Evolutionary conservation across 2,888 invertebrate species (phyloP).

Genomic region (Acrobasis repandana): DNA sequence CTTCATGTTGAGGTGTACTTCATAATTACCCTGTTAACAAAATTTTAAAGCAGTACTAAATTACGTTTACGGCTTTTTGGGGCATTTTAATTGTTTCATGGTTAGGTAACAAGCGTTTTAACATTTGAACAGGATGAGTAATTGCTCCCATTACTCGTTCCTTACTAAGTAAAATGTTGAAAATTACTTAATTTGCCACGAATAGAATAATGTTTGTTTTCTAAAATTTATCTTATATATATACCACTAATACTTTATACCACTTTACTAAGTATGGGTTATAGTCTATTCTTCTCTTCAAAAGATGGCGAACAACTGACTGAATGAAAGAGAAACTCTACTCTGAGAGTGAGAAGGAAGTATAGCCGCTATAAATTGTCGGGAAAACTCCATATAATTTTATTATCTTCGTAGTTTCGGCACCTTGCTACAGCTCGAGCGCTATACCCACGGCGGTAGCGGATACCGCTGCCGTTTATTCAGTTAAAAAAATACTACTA

Average conservation of each 20-base stretch:
- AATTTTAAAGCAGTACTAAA: conserved; percentile 21
- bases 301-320: too few species aligned
- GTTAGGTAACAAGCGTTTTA: conserved; percentile 18
- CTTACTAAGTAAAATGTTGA: conserved; percentile 21
- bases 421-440: too few species aligned
- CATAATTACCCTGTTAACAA: conserved; percentile 63
- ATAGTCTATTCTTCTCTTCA: too few species aligned
- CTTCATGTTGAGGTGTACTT: conserved; percentile 53
- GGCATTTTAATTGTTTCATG: conserved; percentile 19
- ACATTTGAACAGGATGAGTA: conserved; percentile 22
- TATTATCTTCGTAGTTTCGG: too few species aligned
- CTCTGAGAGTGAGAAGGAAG: too few species aligned
- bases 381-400: too few species aligned
- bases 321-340: too few species aligned
- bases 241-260: neutral
- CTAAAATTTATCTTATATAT: too few species aligned
- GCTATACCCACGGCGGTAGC: too few species aligned
- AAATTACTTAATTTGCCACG: conserved; percentile 27
- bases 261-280: too few species aligned
- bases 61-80: conserved; percentile 18
- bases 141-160: conserved; percentile 28
- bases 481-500: neutral
- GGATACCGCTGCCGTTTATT: too few species aligned
- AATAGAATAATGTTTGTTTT: conserved; percentile 20
- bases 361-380: too few species aligned